phyloP scores from a whole-genome alignment of 2,797 vertebrate species.

The Muscicapa striata region DNA sequence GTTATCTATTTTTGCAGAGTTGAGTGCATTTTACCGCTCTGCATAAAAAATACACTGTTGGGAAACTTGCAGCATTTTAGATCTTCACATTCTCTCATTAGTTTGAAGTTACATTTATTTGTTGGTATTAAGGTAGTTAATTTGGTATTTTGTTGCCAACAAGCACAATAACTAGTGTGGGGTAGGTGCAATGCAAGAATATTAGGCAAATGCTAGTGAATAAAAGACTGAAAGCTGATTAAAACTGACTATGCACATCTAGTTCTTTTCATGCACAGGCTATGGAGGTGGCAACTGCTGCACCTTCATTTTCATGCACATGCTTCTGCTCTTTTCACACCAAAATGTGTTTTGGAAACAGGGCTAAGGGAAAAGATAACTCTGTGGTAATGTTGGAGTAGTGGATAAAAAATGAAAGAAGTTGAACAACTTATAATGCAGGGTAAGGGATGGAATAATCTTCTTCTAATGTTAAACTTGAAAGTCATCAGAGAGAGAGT shows the following conservation, averaged over 20 bases:
- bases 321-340: not conserved
- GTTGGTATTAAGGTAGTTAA: not conserved
- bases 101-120: not conserved
- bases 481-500: not conserved
- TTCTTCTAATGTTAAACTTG: not conserved
- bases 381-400: not conserved
- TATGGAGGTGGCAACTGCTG: not conserved
- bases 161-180: not conserved
- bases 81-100: not conserved
- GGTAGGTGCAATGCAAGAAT: not conserved
- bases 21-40: not conserved
- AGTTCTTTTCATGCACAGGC: not conserved
- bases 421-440: not conserved
- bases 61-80: not conserved
- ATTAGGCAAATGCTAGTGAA: not conserved
- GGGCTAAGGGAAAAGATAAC: not conserved
- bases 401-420: not conserved
- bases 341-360: not conserved
- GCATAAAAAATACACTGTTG: not conserved
- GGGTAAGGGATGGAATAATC: not conserved
- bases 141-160: not conserved
- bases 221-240: not conserved
- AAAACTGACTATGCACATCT: not conserved
- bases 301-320: not conserved
- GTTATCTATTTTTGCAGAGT: not conserved